A percentile compares a stretch with the other conserved stretches of the same genome.
These are phyloP conservation scores for Caenorhabditis sp. DNA, from an alignment of 2,888 invertebrate species.

Conservation along the genomic window DNA sequence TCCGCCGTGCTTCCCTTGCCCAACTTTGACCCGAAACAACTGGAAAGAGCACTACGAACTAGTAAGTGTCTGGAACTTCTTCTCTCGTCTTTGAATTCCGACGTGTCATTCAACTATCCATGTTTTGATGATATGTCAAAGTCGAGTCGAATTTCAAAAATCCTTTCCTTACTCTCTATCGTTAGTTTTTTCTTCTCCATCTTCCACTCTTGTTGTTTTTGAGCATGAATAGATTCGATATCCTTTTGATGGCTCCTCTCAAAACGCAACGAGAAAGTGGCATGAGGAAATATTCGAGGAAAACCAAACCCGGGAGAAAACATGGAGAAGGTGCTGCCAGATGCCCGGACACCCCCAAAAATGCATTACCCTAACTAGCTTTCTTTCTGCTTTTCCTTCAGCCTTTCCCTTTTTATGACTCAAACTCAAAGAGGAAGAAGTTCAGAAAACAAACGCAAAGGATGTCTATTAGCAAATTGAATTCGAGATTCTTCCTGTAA, in stretches of 20 bases:
- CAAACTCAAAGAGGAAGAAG: conserved; percentile 9
- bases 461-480: conserved; percentile 46
- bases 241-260: conserved; percentile 51
- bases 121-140: background rate
- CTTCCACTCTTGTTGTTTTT: conserved; percentile 53
- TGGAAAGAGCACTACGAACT: conserved; percentile 53
- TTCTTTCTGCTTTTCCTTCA: conserved; percentile 1
- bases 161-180: conserved; percentile 6
- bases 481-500: conserved; percentile 37
- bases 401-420: conserved; percentile 17
- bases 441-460: conserved; percentile 39
- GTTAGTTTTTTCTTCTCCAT: background rate
- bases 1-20: conserved; percentile 29
- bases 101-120: conserved; percentile 10
- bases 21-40: conserved; percentile 38
- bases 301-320: background rate
- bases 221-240: conserved; percentile 51
- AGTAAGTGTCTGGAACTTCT: conserved; percentile 35
- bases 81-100: background rate
- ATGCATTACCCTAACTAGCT: conserved; percentile 50
- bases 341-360: too few species aligned
- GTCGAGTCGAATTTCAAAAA: conserved; percentile 6
- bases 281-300: background rate
- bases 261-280: conserved; percentile 32
- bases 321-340: conserved; percentile 5